Conservation (phyloP, 1,140 invertebrate species). For the Heliconius hermathena region DNA sequence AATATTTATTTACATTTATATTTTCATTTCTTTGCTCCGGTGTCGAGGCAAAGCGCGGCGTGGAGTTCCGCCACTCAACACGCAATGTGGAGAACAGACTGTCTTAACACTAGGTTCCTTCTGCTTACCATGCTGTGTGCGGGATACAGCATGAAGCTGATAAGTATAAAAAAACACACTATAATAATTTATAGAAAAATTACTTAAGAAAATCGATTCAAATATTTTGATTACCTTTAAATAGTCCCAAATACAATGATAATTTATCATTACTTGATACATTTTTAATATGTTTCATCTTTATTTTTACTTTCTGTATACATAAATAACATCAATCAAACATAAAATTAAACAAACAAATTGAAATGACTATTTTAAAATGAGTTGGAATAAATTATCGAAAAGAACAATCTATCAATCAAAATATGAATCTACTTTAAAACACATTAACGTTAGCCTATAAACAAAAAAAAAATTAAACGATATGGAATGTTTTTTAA, state of each 20-base stretch:
- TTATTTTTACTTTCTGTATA: conserved; percentile 15
- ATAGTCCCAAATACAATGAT: neutral
- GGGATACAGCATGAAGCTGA: too few species aligned
- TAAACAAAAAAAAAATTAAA: conserved; percentile 16
- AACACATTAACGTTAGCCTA: conserved; percentile 60
- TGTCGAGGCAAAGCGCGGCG: too few species aligned
- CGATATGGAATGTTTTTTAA: neutral
- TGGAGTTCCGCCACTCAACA: too few species aligned
- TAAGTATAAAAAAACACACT: neutral
- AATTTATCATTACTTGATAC: conserved; percentile 4
- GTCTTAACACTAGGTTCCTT: too few species aligned
- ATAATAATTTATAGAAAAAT: neutral
- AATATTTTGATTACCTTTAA: neutral
- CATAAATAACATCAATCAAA: conserved; percentile 64
- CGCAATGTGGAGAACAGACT: too few species aligned
- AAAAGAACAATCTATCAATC: conserved; percentile 73
- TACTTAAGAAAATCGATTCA: neutral
- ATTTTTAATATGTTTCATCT: conserved; percentile 16
- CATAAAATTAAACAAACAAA: conserved; percentile 74
- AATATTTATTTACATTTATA: too few species aligned
- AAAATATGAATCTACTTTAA: conserved; percentile 76
- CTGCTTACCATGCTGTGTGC: too few species aligned
- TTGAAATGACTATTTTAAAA: conserved; percentile 49
- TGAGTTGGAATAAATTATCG: conserved; percentile 59
- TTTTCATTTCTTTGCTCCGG: too few species aligned